Evolutionary conservation across 2,888 invertebrate genomes (phyloP).

Genomic region (Oligia strigilis): DNA sequence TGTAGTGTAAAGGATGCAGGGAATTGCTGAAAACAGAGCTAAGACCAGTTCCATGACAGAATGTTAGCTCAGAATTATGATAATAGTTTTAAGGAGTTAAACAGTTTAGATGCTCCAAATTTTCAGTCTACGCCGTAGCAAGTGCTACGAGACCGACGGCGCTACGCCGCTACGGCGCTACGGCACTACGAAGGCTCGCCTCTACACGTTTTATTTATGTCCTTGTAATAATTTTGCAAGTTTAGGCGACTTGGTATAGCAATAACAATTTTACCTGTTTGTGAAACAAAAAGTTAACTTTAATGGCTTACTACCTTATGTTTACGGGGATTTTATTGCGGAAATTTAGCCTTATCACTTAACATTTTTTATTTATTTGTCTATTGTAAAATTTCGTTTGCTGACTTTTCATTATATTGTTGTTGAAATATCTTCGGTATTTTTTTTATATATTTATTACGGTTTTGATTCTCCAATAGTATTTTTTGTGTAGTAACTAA

Average conservation of each 20-base stretch:
- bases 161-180: slow-evolving; percentile 72
- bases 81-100: slow-evolving; percentile 86
- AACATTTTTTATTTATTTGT: slow-evolving; percentile 8
- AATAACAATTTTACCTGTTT: slow-evolving; percentile 61
- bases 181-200: slow-evolving; percentile 77
- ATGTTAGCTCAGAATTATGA: slow-evolving; percentile 87
- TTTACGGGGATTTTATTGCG: slow-evolving; percentile 54
- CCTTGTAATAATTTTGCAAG: slow-evolving; percentile 81
- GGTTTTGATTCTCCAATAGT: not conserved
- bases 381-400: not conserved
- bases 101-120: slow-evolving; percentile 83
- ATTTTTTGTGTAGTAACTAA: not conserved
- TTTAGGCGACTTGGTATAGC: slow-evolving; percentile 72
- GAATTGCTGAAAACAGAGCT: slow-evolving; percentile 76
- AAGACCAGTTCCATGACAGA: slow-evolving; percentile 82
- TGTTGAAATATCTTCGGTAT: not conserved
- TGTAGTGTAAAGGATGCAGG: slow-evolving; percentile 76
- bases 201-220: slow-evolving; percentile 84
- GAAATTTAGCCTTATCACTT: slow-evolving; percentile 36
- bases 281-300: slow-evolving; percentile 56
- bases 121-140: slow-evolving; percentile 80
- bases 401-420: not conserved
- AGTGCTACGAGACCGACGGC: slow-evolving; percentile 75
- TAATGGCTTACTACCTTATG: slow-evolving; percentile 57
- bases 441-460: not conserved